Evolutionary conservation across 2,113 vertebrate species (phyloP).

Genomic region (Urocolius indicus): DNA sequence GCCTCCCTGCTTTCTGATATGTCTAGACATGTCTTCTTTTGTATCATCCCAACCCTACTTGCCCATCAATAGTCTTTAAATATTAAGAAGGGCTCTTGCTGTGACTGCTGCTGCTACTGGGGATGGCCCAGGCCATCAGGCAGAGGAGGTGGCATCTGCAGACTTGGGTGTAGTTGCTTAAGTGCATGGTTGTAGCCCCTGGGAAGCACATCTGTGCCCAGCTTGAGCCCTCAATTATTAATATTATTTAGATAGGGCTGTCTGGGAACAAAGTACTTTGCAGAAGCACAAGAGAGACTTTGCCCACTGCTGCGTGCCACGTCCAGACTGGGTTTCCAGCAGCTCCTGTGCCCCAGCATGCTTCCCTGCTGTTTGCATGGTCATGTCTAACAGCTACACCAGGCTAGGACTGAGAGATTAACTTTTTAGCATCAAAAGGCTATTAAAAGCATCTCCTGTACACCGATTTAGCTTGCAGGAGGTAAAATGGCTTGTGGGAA

Average conservation of each 20-base stretch:
- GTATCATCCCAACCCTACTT: background rate
- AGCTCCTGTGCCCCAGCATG: fast-evolving
- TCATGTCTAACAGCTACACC: fast-evolving
- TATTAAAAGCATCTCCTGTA: background rate
- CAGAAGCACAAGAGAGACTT: background rate
- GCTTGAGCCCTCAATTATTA: slow-evolving; percentile 33
- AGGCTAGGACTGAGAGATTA: background rate
- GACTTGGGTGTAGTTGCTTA: background rate
- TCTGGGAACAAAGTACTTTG: background rate
- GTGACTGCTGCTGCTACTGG: fast-evolving
- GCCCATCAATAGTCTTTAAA: slow-evolving; percentile 23
- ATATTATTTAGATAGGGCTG: background rate
- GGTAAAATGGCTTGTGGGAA: background rate
- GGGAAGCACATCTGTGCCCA: background rate
- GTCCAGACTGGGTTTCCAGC: fast-evolving
- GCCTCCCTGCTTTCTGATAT: background rate
- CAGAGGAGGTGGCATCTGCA: background rate
- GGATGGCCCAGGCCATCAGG: background rate
- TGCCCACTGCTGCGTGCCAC: fast-evolving
- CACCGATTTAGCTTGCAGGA: background rate
- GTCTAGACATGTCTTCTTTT: background rate
- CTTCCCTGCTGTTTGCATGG: background rate
- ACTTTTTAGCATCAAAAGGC: background rate
- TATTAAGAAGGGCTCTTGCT: slow-evolving; percentile 22
- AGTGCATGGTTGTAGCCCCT: background rate